Conservation (phyloP, 2,113 vertebrate genomes). For the Dermatemys mawii region DNA sequence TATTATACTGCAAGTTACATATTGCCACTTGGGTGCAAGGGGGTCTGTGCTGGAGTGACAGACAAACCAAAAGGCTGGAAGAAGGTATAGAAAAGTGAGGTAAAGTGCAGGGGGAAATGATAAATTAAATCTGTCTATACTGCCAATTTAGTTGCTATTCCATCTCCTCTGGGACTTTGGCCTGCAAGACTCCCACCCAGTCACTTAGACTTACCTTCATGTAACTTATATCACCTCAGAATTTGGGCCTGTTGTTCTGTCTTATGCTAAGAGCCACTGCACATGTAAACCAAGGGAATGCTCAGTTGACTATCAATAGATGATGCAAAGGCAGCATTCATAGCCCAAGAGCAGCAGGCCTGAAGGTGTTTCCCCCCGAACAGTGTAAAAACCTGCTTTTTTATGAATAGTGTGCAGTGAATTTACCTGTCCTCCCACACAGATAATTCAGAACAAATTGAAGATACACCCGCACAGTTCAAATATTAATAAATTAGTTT, state of each 20-base stretch:
- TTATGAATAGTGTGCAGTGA: background rate
- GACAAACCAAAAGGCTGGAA: background rate
- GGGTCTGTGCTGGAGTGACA: background rate
- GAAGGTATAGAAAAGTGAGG: background rate
- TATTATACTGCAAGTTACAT: background rate
- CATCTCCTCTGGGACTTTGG: background rate
- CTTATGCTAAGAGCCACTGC: background rate
- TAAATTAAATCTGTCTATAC: background rate
- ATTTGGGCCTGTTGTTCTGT: background rate
- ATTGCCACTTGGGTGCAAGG: background rate
- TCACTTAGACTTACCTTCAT: background rate
- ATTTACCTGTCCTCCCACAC: rapidly evolving
- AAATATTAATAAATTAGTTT: background rate
- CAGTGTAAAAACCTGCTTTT: background rate
- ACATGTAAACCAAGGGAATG: background rate
- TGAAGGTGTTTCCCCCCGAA: background rate
- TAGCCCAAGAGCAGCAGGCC: background rate
- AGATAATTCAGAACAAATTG: background rate
- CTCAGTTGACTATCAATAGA: background rate
- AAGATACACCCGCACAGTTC: background rate
- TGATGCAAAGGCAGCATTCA: background rate
- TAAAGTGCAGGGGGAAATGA: background rate
- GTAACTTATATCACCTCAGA: background rate
- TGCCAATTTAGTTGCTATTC: background rate
- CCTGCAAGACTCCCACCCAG: background rate